phyloP scores from a whole-genome alignment of 2,888 invertebrate genomes.

The Drosophila aldrichi region DNA sequence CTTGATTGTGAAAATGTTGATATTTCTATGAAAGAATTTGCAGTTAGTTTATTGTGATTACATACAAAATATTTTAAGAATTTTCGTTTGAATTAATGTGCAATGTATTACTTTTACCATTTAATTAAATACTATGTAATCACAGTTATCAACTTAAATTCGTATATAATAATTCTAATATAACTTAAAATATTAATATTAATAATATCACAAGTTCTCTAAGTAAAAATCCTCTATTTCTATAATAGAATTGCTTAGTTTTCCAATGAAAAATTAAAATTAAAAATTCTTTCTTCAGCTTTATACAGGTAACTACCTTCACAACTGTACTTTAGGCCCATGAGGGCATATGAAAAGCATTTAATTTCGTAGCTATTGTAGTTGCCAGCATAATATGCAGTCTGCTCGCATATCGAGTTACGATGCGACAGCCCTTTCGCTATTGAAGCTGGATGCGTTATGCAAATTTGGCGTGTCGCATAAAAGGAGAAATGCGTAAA shows the following conservation, averaged over 20 bases:
- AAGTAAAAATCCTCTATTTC: too few relatives aligned
- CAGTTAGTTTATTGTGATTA: neutral
- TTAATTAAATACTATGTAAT: too few relatives aligned
- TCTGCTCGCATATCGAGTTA: slow-evolving; percentile 58
- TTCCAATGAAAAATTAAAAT: neutral
- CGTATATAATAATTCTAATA: too few relatives aligned
- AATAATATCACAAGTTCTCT: too few relatives aligned
- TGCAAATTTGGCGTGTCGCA: slow-evolving; percentile 61
- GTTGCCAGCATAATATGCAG: slow-evolving; percentile 9
- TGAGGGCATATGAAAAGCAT: neutral
- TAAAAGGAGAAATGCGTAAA: slow-evolving; percentile 74
- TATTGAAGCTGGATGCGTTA: slow-evolving; percentile 45
- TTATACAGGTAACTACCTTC: neutral
- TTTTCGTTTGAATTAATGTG: neutral
- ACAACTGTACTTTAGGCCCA: slow-evolving; percentile 22
- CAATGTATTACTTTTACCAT: neutral
- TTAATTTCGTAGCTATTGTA: slow-evolving; percentile 7
- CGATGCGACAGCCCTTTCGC: slow-evolving; percentile 59
- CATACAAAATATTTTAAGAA: neutral
- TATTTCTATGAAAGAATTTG: neutral
- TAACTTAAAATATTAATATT: too few relatives aligned
- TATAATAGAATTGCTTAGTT: too few relatives aligned
- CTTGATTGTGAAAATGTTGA: slow-evolving; percentile 26
- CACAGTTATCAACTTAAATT: too few relatives aligned
- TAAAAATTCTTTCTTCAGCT: neutral